Conservation (phyloP, 2,797 vertebrate species). For the Propithecus perrieri region DNA sequence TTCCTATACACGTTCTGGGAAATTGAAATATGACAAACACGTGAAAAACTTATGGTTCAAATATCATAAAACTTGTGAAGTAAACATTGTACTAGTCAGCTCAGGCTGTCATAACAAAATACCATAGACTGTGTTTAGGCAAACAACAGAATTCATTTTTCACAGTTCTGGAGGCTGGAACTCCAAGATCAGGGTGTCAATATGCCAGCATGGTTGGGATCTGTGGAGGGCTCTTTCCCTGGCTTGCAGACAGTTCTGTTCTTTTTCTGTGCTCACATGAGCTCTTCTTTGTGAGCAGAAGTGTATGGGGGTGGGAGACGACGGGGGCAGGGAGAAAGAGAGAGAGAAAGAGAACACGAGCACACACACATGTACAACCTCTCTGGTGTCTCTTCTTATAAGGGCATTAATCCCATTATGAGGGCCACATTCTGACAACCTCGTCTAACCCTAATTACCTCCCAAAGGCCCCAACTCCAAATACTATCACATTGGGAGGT, state of each 20-base stretch:
- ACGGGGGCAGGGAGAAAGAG: accelerated
- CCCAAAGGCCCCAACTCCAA: neutral
- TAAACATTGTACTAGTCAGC: neutral
- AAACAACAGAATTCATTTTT: neutral
- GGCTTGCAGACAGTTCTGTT: neutral
- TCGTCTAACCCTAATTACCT: neutral
- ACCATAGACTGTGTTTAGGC: neutral
- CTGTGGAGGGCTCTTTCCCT: neutral
- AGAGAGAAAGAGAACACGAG: neutral
- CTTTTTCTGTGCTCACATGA: neutral
- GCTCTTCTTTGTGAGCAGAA: neutral
- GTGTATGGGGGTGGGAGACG: neutral
- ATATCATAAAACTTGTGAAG: neutral
- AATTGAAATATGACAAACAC: neutral
- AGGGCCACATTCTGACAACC: neutral
- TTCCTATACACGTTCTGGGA: neutral
- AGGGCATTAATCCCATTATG: neutral
- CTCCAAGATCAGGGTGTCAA: neutral
- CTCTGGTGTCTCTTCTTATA: neutral
- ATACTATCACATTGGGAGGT: neutral
- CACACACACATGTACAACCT: neutral
- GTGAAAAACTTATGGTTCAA: neutral
- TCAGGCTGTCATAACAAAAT: neutral
- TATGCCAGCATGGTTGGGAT: neutral
- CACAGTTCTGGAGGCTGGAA: neutral